A percentile compares a stretch with the other conserved stretches of the same genome.
phyloP scores from a whole-genome alignment of 2,797 vertebrate genomes.

The Garrulus glandarius region DNA sequence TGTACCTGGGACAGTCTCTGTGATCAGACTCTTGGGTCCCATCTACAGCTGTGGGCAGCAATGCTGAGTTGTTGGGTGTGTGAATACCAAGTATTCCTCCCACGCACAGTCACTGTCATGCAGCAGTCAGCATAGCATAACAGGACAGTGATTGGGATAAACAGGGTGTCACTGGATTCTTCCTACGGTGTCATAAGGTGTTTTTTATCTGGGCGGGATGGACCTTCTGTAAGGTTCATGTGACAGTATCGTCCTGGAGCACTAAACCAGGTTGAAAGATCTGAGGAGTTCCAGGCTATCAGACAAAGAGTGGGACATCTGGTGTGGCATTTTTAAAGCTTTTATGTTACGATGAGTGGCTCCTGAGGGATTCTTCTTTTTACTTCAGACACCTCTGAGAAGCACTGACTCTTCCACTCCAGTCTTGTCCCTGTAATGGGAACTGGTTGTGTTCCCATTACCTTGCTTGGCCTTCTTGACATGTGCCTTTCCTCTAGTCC shows the following conservation, averaged over 20 bases:
- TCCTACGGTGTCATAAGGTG: constrained; percentile 6
- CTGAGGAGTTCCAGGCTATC: not conserved
- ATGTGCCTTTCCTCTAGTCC: not conserved
- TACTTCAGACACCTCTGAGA: not conserved
- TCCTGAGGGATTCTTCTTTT: not conserved
- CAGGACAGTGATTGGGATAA: not conserved
- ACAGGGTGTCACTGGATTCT: constrained; percentile 24
- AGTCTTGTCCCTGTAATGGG: not conserved
- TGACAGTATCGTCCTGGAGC: not conserved
- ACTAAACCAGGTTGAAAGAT: not conserved
- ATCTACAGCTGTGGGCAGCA: not conserved
- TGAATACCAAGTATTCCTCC: not conserved
- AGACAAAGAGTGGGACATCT: not conserved
- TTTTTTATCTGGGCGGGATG: not conserved
- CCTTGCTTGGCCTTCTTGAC: not conserved
- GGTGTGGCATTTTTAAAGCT: not conserved
- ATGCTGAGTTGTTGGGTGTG: not conserved
- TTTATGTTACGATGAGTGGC: not conserved
- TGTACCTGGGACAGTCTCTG: not conserved
- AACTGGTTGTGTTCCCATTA: not conserved
- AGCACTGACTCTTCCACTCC: not conserved
- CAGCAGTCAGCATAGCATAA: not conserved
- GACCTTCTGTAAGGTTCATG: not conserved
- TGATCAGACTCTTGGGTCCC: not conserved
- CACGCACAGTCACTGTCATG: not conserved